Evolutionary conservation across 2,113 vertebrate genomes (phyloP).

Genomic region (Pedionomus torquatus): DNA sequence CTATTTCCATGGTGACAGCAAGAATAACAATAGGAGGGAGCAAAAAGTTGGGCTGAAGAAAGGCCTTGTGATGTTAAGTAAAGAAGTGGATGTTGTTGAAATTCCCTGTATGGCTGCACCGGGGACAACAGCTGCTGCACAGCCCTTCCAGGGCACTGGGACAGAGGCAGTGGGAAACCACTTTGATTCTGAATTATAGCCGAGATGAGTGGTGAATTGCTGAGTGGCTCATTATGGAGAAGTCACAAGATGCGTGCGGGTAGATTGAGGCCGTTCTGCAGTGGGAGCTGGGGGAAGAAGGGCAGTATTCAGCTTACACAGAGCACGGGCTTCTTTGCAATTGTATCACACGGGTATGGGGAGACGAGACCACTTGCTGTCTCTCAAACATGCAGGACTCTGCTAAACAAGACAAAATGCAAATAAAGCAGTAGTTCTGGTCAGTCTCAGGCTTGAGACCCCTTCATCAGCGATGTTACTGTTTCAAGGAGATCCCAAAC

Average conservation of each 20-base stretch:
- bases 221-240: not conserved
- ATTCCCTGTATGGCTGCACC: not conserved
- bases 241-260: not conserved
- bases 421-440: not conserved
- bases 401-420: not conserved
- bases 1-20: not conserved
- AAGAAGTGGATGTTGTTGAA: not conserved
- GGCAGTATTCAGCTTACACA: rapidly evolving
- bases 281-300: not conserved
- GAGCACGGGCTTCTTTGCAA: not conserved
- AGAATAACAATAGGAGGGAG: not conserved
- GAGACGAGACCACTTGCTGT: not conserved
- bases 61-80: not conserved
- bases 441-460: not conserved
- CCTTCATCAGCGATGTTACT: not conserved
- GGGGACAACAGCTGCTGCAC: not conserved
- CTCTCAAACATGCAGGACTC: not conserved
- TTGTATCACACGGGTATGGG: rapidly evolving
- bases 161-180: not conserved
- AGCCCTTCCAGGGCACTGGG: not conserved
- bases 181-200: not conserved
- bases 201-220: not conserved
- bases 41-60: not conserved
- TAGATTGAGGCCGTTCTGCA: not conserved
- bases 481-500: not conserved